phyloP scores from a whole-genome alignment of 2,888 invertebrate genomes.

The Anthophora plumipes region DNA sequence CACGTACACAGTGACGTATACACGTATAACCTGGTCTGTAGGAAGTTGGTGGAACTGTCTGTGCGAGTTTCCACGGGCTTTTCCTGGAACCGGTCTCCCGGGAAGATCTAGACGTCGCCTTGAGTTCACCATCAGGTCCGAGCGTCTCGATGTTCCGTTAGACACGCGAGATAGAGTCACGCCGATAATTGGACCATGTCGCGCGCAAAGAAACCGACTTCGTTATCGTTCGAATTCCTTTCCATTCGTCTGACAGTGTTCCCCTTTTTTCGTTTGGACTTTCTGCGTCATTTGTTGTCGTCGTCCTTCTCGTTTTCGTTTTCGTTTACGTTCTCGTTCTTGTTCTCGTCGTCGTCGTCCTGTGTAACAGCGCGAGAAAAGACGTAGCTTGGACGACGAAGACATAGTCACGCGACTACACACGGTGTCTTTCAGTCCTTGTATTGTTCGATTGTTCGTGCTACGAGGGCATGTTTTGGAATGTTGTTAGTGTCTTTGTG shows the following conservation, averaged over 20 bases:
- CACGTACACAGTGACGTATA: not conserved
- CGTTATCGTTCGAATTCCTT: slow-evolving; percentile 54
- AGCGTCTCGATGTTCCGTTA: slow-evolving; percentile 55
- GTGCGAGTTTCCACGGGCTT: slow-evolving; percentile 70
- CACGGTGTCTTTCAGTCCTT: not conserved
- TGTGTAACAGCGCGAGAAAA: slow-evolving; percentile 36
- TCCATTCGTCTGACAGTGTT: slow-evolving; percentile 46
- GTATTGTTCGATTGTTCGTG: slow-evolving; percentile 17
- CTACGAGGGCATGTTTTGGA: slow-evolving; percentile 17
- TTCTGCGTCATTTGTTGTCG: slow-evolving; percentile 42
- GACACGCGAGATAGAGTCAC: slow-evolving; percentile 47
- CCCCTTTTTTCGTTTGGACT: slow-evolving; percentile 38
- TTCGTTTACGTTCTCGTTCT: not conserved
- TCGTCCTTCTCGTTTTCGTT: not conserved
- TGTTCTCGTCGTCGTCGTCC: not conserved
- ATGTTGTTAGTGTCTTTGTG: not conserved
- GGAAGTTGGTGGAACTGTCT: slow-evolving; percentile 66
- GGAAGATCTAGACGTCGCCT: slow-evolving; percentile 56
- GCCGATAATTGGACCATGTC: slow-evolving; percentile 70
- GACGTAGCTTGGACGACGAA: not conserved
- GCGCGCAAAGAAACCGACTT: slow-evolving; percentile 64
- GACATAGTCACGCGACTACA: not conserved
- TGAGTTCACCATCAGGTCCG: slow-evolving; percentile 25
- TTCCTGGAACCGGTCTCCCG: slow-evolving; percentile 33
- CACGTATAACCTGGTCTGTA: no score